phyloP scores from a whole-genome alignment of 2,888 invertebrate genomes.

The Pseudoips prasinana region DNA sequence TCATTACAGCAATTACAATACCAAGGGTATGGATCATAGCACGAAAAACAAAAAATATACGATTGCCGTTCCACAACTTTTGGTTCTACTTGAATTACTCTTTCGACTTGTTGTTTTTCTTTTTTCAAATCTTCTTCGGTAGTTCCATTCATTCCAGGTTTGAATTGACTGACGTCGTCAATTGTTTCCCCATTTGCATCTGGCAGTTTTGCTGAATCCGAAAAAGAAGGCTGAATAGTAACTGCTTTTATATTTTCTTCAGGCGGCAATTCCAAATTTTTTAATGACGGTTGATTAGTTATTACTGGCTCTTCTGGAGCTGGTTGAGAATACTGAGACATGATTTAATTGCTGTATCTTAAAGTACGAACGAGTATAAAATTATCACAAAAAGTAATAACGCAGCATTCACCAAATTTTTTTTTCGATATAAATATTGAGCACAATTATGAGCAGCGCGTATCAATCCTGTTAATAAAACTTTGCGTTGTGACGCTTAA shows the following conservation, averaged over 20 bases:
- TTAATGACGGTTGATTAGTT: constrained; percentile 9
- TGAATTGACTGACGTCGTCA: too few species aligned
- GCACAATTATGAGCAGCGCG: too few species aligned
- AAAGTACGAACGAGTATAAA: too few species aligned
- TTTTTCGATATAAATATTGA: too few species aligned
- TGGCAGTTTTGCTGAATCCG: not conserved
- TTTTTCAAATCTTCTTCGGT: not conserved
- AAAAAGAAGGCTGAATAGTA: not conserved
- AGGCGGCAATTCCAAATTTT: not conserved
- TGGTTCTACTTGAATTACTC: not conserved
- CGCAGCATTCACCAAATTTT: too few species aligned
- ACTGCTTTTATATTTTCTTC: not conserved
- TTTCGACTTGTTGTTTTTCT: not conserved
- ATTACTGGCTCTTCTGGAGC: constrained; percentile 1
- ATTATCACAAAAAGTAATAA: too few species aligned
- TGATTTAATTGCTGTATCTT: too few species aligned
- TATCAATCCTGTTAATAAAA: too few species aligned
- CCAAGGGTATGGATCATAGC: not conserved
- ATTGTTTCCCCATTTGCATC: too few species aligned
- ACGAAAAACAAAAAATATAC: not conserved
- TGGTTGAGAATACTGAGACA: not conserved
- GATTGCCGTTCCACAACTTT: not conserved
- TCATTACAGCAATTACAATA: not conserved
- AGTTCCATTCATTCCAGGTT: not conserved
- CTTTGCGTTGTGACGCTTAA: too few species aligned